Base-by-base conservation (phyloP, 2,888 invertebrate genomes). In the Meliscaeva auricollis region DNA sequence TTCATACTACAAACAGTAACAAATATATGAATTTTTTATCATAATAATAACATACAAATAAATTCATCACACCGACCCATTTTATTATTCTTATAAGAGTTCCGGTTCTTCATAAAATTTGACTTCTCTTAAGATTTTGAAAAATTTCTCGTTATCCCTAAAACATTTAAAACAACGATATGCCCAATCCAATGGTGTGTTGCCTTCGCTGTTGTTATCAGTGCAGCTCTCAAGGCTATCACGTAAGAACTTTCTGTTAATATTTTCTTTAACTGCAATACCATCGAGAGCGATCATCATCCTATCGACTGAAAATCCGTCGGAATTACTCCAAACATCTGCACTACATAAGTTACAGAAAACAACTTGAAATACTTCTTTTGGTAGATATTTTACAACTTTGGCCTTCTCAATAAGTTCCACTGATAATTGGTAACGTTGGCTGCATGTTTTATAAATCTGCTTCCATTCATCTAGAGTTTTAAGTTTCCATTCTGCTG, bases 131-230 rank as follows among this genome's bases (percentile, higher is more conserved):
- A 76, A 13, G 5, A 17, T n/a, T 4, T 26, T 22, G 22, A 52
- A 48, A 2, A 48, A 48, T 9, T 50, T 13, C 1, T 75, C 32
- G 64, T 70, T 58, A 0, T 50, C 41, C n/a, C n/a, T 30, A 20
- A 75, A n/a, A 26, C 81, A 82, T 52, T 38, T 76, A 13, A 44
- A 60, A 5, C 17, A 44, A 11, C 81, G 76, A n/a, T 32, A 58
- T 15, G 60, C 58, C 81, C 81, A 82, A 35, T 76, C 76, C 13
- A 66, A 22, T 4, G n/a, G 3, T 0, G 54, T 7, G 6, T 15
- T 32, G 1, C 54, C 72, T 44, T 82, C 72, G 8, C 66, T 72
- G 26, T 76, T 82, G 32, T 76, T 15, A 54, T 54, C 54, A 8
- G 2, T 8, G 6, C 54, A 54, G 2, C 8, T 54, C 15, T 30